phyloP scores from a whole-genome alignment of 2,113 vertebrate species.

The Psettodes erumei region DNA sequence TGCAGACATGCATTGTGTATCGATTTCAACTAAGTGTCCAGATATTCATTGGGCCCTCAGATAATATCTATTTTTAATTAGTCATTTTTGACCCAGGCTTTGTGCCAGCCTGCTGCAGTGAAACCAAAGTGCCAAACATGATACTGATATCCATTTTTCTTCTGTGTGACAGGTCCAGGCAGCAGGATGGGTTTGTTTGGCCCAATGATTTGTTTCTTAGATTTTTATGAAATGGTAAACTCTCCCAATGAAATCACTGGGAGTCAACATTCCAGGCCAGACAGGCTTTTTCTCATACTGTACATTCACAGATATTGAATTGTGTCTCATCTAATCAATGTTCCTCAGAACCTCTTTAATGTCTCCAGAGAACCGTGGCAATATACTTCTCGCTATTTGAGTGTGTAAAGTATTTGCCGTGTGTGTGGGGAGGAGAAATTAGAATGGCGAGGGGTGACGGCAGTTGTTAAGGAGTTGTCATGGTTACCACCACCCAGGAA shows the following conservation, averaged over 20 bases:
- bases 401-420: conserved; percentile 18
- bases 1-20: neutral
- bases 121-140: conserved; percentile 4
- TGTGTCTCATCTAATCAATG: conserved; percentile 4
- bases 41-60: neutral
- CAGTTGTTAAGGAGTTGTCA: conserved; percentile 78
- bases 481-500: conserved; percentile 74
- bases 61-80: neutral
- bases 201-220: neutral
- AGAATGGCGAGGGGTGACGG: conserved; percentile 52
- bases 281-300: neutral
- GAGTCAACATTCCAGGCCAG: neutral
- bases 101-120: neutral
- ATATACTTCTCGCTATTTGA: conserved; percentile 4
- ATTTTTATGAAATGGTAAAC: conserved; percentile 11
- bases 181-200: conserved; percentile 12
- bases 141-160: conserved; percentile 3
- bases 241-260: conserved; percentile 2
- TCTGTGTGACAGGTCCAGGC: too few species aligned
- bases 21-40: conserved; percentile 2
- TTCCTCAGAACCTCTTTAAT: conserved; percentile 12
- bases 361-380: conserved; percentile 34
- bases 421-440: conserved; percentile 2
- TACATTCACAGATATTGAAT: conserved; percentile 15
- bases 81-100: neutral